Base-by-base conservation (phyloP, 2,888 invertebrate species). In the Epinotia ramella region DNA sequence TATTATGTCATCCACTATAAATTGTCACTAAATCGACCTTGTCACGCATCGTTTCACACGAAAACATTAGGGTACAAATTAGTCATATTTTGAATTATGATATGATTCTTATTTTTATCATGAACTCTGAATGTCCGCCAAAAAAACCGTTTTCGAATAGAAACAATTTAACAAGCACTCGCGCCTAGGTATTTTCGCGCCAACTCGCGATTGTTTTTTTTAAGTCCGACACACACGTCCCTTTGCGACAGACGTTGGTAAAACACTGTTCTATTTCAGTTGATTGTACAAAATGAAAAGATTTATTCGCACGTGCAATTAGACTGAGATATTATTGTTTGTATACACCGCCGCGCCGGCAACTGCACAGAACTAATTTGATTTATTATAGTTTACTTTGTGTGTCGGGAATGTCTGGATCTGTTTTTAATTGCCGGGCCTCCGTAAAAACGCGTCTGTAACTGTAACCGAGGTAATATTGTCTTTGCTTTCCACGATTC, bases 221-320 rank as follows among this genome's bases (percentile, higher is more conserved):
- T 81, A 78, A 78, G 78, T 81, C 82, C 82, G 83, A 82, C 83
- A 82, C 82, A 80, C 82, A 84, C 91, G 90, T 89, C 90, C 80
- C 80, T 80, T 79, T 85, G 82, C 84, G 84, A 77, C 85, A 85
- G 81, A 82, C 80, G 87, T 83, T 86, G 84, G 84, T 84, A 86
- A 84, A 87, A 87, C 84, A 92, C 93, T 93, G 89, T 85, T 91
- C 92, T 93, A 93, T 92, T 92, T 92, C 86, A 84, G 86, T 84
- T 81, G 78, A 80, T 83, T 80, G 81, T 81, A 69, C 59, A 40
- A 46, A 89, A 88, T 84, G 82, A 87, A 88, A 88, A 88, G 82
- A 85, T 84, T 87, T 83, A 84, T 84, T 81, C 82, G 81, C 81
- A 83, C 80, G 81, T 86, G 84, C 86, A 83, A 84, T 86, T 84